Percentiles rank a stretch among this genome's conserved stretches.
phyloP scores from a whole-genome alignment of 2,797 vertebrate genomes.

The Ctenochaetus hawaiiensis region DNA sequence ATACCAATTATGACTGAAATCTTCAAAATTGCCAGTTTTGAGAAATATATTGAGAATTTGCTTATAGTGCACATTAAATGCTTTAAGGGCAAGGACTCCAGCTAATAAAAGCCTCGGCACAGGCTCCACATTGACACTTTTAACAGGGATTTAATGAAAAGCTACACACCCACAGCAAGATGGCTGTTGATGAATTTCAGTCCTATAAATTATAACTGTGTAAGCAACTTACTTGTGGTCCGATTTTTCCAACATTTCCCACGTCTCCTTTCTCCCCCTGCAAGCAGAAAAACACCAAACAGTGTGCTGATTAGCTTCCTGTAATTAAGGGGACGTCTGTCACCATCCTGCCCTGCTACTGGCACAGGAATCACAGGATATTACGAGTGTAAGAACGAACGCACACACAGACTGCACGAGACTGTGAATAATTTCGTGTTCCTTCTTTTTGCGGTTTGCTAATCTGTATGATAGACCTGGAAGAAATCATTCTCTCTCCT shows the following conservation, averaged over 20 bases:
- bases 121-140: not conserved
- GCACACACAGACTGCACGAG: conserved; percentile 31
- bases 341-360: conserved; percentile 5
- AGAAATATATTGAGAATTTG: not conserved
- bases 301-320: conserved; percentile 59
- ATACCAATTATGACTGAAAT: no score
- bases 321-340: conserved; percentile 47
- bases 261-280: conserved; percentile 94
- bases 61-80: conserved; percentile 6
- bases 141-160: conserved; percentile 39
- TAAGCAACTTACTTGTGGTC: conserved; percentile 90
- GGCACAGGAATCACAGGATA: conserved; percentile 27
- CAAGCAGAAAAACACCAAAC: conserved; percentile 72
- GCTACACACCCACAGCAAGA: conserved; percentile 21
- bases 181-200: conserved; percentile 20
- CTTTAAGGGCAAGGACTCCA: conserved; percentile 11
- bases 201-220: conserved; percentile 15
- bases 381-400: conserved; percentile 42
- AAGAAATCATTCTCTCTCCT: conserved; percentile 43
- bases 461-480: conserved; percentile 43
- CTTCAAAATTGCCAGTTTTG: conserved; percentile 1
- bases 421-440: conserved; percentile 33
- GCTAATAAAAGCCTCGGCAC: conserved; percentile 19
- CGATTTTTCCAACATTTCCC: conserved; percentile 92
- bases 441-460: conserved; percentile 39